phyloP scores from a whole-genome alignment of 2,888 invertebrate species.

The Hylaea fasciaria region DNA sequence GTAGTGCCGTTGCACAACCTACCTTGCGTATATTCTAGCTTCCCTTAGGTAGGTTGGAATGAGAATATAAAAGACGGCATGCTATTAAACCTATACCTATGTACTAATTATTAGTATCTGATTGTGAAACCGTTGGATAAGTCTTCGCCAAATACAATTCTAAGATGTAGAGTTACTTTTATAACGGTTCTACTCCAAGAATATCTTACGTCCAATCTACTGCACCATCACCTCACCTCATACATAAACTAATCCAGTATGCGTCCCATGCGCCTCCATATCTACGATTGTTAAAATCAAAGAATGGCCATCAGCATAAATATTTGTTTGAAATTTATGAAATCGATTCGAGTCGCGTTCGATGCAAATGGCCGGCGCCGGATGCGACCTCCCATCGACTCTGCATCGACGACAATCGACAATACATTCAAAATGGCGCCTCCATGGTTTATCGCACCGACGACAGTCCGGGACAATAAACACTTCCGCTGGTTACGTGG shows the following conservation, averaged over 20 bases:
- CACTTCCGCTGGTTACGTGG: constrained; percentile 69
- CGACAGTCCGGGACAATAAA: constrained; percentile 54
- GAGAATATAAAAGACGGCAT: no score
- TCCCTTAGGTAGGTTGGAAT: no score
- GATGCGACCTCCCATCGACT: constrained; percentile 80
- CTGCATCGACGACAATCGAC: constrained; percentile 73
- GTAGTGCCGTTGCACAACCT: no score
- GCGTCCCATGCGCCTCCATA: constrained; percentile 26
- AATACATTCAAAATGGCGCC: constrained; percentile 82
- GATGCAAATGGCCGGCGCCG: constrained; percentile 83
- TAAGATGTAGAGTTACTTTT: no score
- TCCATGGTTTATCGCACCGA: constrained; percentile 65
- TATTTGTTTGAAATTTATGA: constrained; percentile 56
- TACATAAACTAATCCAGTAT: constrained; percentile 20
- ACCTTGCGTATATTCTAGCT: no score
- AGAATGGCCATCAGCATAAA: constrained; percentile 36
- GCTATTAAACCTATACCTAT: no score
- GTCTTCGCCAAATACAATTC: no score
- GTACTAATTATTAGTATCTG: no score
- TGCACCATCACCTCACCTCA: constrained; percentile 10
- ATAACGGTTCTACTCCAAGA: background rate
- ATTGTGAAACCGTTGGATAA: no score
- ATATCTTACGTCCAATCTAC: constrained; percentile 9
- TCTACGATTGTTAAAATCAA: constrained; percentile 39
- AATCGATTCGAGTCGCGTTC: constrained; percentile 76